A percentile compares a stretch with the other conserved stretches of the same genome.
Evolutionary conservation across 2,797 vertebrate genomes (phyloP).

Genomic region (Gymnocypris eckloni): DNA sequence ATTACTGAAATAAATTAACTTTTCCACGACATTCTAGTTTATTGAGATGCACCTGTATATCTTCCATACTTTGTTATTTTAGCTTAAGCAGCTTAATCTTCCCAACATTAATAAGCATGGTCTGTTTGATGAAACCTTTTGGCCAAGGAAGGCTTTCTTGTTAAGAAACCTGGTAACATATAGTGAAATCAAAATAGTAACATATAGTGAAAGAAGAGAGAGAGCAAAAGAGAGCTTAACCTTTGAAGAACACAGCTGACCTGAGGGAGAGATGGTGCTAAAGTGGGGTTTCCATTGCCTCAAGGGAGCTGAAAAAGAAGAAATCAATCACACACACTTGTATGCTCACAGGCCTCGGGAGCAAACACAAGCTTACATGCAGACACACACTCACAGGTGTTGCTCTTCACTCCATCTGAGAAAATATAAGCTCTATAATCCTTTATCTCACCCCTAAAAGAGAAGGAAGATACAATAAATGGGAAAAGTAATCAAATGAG

Average conservation of each 20-base stretch:
- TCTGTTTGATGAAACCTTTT: not conserved
- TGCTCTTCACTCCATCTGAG: constrained; percentile 40
- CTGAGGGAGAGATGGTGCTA: constrained; percentile 51
- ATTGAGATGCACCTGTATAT: too few relatives aligned
- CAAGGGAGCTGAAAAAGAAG: constrained; percentile 44
- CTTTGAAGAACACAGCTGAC: constrained; percentile 57
- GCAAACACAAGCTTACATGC: constrained; percentile 45
- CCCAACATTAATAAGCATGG: not conserved
- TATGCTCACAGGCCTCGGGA: constrained; percentile 31
- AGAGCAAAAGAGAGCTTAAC: constrained; percentile 54
- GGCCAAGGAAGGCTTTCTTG: not conserved
- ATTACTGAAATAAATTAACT: too few relatives aligned
- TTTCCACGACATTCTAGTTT: too few relatives aligned
- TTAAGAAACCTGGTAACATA: not conserved
- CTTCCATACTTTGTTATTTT: too few relatives aligned
- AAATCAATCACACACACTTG: constrained; percentile 58
- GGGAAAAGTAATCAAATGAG: not conserved
- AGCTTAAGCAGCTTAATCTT: too few relatives aligned
- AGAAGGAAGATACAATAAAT: constrained; percentile 23
- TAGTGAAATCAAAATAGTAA: not conserved
- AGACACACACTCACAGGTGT: constrained; percentile 40
- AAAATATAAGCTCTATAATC: constrained; percentile 32
- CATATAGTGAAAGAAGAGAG: not conserved
- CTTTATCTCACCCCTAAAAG: constrained; percentile 24
- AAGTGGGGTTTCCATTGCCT: constrained; percentile 56